Percentiles rank a stretch among this genome's conserved stretches.
These are phyloP conservation scores for Leptothorax acervorum DNA, from an alignment of 2,888 invertebrate genomes.

Conservation along the genomic window DNA sequence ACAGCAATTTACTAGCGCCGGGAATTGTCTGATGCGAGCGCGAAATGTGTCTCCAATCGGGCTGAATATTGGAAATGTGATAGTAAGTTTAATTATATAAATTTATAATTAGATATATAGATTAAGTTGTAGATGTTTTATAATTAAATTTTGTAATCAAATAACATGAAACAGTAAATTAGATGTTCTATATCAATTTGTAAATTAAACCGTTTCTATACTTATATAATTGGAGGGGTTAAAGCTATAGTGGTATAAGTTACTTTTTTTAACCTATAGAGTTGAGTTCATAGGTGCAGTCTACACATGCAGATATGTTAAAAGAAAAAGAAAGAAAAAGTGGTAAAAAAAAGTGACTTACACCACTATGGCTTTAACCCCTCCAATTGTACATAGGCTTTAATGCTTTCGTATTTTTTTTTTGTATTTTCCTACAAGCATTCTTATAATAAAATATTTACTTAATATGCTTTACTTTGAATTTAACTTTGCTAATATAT, in stretches of 20 bases:
- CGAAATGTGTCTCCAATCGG: constrained; percentile 94
- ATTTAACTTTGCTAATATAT: neutral
- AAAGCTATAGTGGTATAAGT: too few species aligned
- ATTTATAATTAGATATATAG: neutral
- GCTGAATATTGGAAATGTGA: constrained; percentile 85
- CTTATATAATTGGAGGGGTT: neutral
- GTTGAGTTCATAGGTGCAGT: too few species aligned
- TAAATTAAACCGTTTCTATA: neutral
- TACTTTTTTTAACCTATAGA: too few species aligned
- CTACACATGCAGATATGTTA: too few species aligned
- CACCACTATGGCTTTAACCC: too few species aligned
- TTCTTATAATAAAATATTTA: neutral
- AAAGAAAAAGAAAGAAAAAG: too few species aligned
- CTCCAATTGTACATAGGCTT: neutral
- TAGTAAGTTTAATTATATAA: constrained; percentile 17
- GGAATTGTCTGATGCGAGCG: constrained; percentile 93
- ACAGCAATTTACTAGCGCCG: constrained; percentile 96
- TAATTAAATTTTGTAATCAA: constrained; percentile 4
- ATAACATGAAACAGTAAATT: neutral
- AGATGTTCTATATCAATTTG: neutral
- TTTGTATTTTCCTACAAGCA: neutral
- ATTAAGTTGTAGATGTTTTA: neutral
- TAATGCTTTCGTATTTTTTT: neutral
- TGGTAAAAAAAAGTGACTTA: too few species aligned
- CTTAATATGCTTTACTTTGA: neutral